A percentile compares a stretch with the other conserved stretches of the same genome.
These are phyloP conservation scores for Pyrgus malvae DNA, from an alignment of 2,888 invertebrate species.

Conservation along the genomic window DNA sequence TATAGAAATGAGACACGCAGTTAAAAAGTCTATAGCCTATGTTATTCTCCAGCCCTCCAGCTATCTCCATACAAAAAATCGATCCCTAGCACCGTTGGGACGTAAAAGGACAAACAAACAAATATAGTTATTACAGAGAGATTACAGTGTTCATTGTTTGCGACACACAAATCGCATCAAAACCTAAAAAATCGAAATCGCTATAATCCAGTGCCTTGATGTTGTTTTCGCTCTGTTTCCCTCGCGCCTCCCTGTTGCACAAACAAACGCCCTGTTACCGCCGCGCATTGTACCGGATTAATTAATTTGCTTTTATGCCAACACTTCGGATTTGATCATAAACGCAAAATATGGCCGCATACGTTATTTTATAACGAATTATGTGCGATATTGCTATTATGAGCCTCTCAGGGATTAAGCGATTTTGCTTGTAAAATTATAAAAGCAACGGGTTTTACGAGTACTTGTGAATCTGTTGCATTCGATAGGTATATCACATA, in stretches of 20 bases:
- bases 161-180: too few species aligned
- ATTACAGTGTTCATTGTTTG: too few species aligned
- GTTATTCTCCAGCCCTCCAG: too few species aligned
- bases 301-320: constrained; percentile 72
- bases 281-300: constrained; percentile 61
- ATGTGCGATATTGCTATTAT: constrained; percentile 7
- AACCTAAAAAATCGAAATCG: not conserved
- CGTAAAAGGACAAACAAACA: too few species aligned
- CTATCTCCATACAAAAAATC: too few species aligned
- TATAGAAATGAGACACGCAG: too few species aligned
- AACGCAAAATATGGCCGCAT: constrained; percentile 17
- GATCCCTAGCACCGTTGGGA: too few species aligned
- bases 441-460: not conserved
- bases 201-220: constrained; percentile 21
- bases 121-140: too few species aligned
- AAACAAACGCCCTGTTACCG: constrained; percentile 62
- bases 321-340: constrained; percentile 49
- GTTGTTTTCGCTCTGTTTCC: constrained; percentile 31
- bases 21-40: too few species aligned
- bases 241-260: constrained; percentile 44
- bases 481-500: too few species aligned
- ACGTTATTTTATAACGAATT: constrained; percentile 9
- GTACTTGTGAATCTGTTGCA: not conserved
- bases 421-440: not conserved
- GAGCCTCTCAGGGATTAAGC: not conserved